A percentile compares a stretch with the other conserved stretches of the same genome.
phyloP scores from a whole-genome alignment of 2,888 invertebrate genomes.

The Lomographa bimaculata region DNA sequence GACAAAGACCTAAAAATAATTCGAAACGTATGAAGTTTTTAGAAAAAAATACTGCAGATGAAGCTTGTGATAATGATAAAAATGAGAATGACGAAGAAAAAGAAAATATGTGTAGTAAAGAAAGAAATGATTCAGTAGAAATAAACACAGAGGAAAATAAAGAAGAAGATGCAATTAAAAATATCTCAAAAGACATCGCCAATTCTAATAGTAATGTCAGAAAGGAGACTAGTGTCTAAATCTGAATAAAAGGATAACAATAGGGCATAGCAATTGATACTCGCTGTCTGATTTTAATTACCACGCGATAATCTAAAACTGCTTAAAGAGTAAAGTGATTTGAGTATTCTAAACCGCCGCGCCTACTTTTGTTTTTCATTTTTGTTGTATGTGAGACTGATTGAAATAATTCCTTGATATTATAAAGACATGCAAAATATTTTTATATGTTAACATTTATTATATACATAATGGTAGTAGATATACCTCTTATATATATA shows the following conservation, averaged over 20 bases:
- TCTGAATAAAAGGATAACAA: no score
- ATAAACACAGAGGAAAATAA: background rate
- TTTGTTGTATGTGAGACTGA: no score
- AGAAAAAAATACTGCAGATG: background rate
- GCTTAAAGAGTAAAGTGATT: background rate
- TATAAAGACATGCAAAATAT: background rate
- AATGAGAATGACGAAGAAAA: background rate
- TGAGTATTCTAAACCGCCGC: background rate
- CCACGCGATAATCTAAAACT: slow-evolving; percentile 2
- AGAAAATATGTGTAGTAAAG: no score
- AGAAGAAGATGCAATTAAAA: background rate
- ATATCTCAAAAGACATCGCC: background rate
- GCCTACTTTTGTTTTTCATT: background rate
- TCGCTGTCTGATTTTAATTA: background rate
- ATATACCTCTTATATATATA: no score
- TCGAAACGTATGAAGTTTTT: slow-evolving; percentile 3
- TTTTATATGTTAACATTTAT: background rate
- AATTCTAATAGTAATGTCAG: background rate
- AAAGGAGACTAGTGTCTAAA: slow-evolving; percentile 1
- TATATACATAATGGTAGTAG: background rate
- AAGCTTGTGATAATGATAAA: background rate
- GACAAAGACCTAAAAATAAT: slow-evolving; percentile 3
- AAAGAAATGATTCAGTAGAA: no score
- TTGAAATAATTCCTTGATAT: background rate
- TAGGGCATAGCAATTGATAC: background rate